Evolutionary conservation across 2,797 vertebrate species (phyloP).

Genomic region (Melanotaenia nigrans): DNA sequence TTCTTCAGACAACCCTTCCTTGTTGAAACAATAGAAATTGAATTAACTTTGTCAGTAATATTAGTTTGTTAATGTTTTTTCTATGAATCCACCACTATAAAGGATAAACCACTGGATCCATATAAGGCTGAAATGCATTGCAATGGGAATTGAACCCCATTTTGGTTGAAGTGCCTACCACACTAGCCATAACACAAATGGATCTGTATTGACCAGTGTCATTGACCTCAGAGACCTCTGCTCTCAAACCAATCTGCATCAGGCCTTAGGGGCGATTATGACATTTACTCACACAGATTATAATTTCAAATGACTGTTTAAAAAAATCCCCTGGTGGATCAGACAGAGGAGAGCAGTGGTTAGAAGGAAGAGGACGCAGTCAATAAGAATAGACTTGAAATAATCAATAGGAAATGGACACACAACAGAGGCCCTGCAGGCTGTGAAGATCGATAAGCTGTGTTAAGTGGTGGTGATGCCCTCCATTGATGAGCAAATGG

Average conservation of each 20-base stretch:
- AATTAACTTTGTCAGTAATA: slow-evolving; percentile 48
- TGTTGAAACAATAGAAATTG: slow-evolving; percentile 57
- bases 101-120: slow-evolving; percentile 9
- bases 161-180: slow-evolving; percentile 46
- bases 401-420: slow-evolving; percentile 89
- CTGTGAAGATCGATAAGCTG: slow-evolving; percentile 83
- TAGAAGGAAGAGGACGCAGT: slow-evolving; percentile 66
- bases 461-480: slow-evolving; percentile 87
- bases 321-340: slow-evolving; percentile 79
- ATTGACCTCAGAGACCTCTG: slow-evolving; percentile 79
- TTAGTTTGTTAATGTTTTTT: slow-evolving; percentile 41
- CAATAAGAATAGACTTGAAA: slow-evolving; percentile 86
- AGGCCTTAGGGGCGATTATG: slow-evolving; percentile 86
- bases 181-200: slow-evolving; percentile 69
- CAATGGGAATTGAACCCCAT: slow-evolving; percentile 41
- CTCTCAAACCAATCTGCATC: slow-evolving; percentile 80
- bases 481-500: slow-evolving; percentile 86
- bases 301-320: slow-evolving; percentile 89
- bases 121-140: slow-evolving; percentile 12
- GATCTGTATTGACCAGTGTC: slow-evolving; percentile 81
- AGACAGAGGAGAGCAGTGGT: slow-evolving; percentile 63
- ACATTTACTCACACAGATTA: slow-evolving; percentile 88
- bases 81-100: slow-evolving; percentile 21
- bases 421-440: slow-evolving; percentile 83
- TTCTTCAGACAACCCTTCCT: slow-evolving; percentile 21